Evolutionary conservation across 1,140 invertebrate species (phyloP).

Genomic region (Zaprionus taronus): DNA sequence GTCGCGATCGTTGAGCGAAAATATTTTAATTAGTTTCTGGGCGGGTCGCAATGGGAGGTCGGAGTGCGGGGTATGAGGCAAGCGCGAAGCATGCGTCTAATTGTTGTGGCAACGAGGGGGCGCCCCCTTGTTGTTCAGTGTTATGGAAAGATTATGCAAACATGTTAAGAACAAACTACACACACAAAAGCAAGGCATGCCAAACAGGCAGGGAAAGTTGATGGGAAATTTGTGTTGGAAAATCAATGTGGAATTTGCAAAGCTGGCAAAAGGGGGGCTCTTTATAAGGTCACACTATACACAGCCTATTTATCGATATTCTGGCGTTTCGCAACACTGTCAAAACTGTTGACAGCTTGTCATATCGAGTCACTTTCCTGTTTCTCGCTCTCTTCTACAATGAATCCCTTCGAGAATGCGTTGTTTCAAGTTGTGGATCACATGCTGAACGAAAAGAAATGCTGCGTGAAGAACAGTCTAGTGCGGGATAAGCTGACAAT

Average conservation of each 20-base stretch:
- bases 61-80: background rate
- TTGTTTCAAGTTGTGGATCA: constrained; percentile 25
- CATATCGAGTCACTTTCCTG: background rate
- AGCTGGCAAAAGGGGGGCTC: too few relatives aligned
- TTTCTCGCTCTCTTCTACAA: background rate
- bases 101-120: constrained; percentile 38
- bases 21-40: constrained; percentile 80
- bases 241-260: constrained; percentile 11
- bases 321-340: background rate
- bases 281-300: too few relatives aligned
- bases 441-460: constrained; percentile 25
- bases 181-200: background rate
- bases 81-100: constrained; percentile 25
- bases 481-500: constrained; percentile 17
- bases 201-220: background rate
- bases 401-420: constrained; percentile 36
- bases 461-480: background rate
- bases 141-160: constrained; percentile 72
- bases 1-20: constrained; percentile 62
- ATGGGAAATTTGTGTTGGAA: background rate
- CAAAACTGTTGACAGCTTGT: background rate
- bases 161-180: constrained; percentile 39
- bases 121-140: constrained; percentile 48
- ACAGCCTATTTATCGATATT: too few relatives aligned
- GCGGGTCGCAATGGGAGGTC: constrained; percentile 47